phyloP scores from a whole-genome alignment of 2,888 invertebrate species.

The Crocallis elinguaria region DNA sequence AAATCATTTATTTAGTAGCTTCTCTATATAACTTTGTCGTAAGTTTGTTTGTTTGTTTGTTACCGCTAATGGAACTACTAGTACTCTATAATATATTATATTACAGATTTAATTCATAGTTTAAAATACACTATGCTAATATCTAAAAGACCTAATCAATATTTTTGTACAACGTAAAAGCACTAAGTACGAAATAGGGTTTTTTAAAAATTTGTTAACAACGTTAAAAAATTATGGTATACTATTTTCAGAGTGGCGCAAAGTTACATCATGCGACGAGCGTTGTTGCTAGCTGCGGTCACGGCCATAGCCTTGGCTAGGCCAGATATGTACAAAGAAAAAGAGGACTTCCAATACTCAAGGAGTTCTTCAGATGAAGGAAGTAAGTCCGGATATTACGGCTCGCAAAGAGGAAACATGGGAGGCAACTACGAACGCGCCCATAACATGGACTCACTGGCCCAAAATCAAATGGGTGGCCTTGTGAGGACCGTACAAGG shows the following conservation, averaged over 20 bases:
- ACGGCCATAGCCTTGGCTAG: slow-evolving; percentile 62
- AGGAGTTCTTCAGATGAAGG: slow-evolving; percentile 80
- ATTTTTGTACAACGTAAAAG: too few species aligned
- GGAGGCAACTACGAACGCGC: slow-evolving; percentile 80
- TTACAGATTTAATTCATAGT: too few species aligned
- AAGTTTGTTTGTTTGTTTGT: too few species aligned
- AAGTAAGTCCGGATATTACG: slow-evolving; percentile 73
- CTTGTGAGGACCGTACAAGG: slow-evolving; percentile 71
- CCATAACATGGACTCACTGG: slow-evolving; percentile 78
- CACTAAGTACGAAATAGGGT: too few species aligned
- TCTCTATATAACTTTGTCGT: too few species aligned
- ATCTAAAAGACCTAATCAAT: too few species aligned
- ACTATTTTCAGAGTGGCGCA: slow-evolving; percentile 46
- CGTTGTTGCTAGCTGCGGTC: slow-evolving; percentile 60
- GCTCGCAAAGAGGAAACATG: slow-evolving; percentile 81
- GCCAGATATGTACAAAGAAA: slow-evolving; percentile 75
- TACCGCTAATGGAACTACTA: too few species aligned
- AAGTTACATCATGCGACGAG: slow-evolving; percentile 58
- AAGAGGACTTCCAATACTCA: slow-evolving; percentile 78
- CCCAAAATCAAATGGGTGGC: slow-evolving; percentile 78
- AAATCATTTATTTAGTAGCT: too few species aligned
- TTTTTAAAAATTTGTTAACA: too few species aligned
- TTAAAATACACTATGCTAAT: too few species aligned
- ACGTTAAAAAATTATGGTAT: too few species aligned
- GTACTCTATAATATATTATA: too few species aligned